Base-by-base conservation (phyloP, 1,140 invertebrate genomes). In the Diorhabda sublineata region DNA sequence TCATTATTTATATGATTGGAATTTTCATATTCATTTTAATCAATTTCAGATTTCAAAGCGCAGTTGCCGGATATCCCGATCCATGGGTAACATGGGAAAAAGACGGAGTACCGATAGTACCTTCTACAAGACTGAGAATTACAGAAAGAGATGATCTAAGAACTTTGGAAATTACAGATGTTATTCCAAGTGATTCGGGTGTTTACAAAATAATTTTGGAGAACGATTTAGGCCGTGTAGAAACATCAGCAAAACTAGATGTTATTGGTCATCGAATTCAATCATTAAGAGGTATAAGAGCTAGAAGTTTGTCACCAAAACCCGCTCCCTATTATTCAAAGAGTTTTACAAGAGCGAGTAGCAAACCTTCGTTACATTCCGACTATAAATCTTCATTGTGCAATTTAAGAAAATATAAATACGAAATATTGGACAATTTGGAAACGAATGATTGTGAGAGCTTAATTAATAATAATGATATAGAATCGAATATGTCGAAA, bases 41-140 rank as follows among this genome's bases (percentile, higher is more conserved):
- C n/a, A 8, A 52, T 52, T 52, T 52, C 47, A 77, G 89, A 5
- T 93, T 95, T 80, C 90, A 93, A 74, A 93, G 91, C 74, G 88
- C 92, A 2, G 88, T 93, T 1, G 86, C 87, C 5, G 92, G 92
- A 2, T 85, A 92, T 73, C 92, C 92, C 0, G 81, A 86, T 0
- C 92, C 92, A 0, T 92, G 89, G 89, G 85, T 89, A 0, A 87
- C 86, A 3, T 94, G 93, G 93, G 91, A 93, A 76, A 93, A 93
- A 76, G 89, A 94, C 74, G 88, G 90, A 3, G 70, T 84, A 4
- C 81, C 85, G 11, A 84, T 92, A 3, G 88, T 85, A 1, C 87
- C 87, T 2, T 87, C 85, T 0, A 80, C 87, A 0, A 85, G 91
- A 57, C 86, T 92, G 5, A 85, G 83, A 2, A 85, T 94, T 4